Evolutionary conservation across 2,797 vertebrate genomes (phyloP), one percentile per base, ranked within the genome.

Genomic region (Lindbergichthys nudifrons): DNA sequence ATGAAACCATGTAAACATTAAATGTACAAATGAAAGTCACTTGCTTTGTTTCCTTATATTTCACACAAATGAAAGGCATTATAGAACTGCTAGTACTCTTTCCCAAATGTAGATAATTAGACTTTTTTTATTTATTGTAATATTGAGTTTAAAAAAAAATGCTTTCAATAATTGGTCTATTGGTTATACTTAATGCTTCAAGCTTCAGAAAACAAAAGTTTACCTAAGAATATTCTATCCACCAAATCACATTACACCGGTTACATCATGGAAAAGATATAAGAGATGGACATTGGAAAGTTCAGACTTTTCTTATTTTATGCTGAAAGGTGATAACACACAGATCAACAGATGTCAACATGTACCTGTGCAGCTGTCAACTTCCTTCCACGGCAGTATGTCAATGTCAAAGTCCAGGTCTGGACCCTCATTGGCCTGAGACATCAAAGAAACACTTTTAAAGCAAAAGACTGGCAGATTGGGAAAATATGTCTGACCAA

Each of bases 381-480:
- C 83, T 71, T 90, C 89, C 72, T 94, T 94, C 96, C 97, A 99
- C 2, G 89, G 86, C 79, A 94, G 92, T 82, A 97, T 93, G 87
- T 96, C 94, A 50, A 97, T 91, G 85, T 97, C 97, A 87, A 99
- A 97, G 81, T 96, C 94, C 77, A 98, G 91, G 79, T 93, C 94
- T 81, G 81, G 92, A 83, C 90, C 94, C 60, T 90, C 94, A 51
- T 69, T 92, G 52, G 89, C 91, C 97, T 99, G 86, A 84, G 73
- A 90, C 52, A 82, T 23, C 45, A 75, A 75, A 80, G n/a, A 70
- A 11, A 45, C 1, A 47, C 1, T n/a, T 66, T 41, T 77, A 10
- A 45, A 81, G 69, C 10, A 50, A 26, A 26, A 26, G 26, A 26
- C 4, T 26, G 26, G 26, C 26, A 26, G 26, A 5, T 26, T 26